phyloP scores from a whole-genome alignment of 64 coral and sea anemone genomes.

The Pocillopora verrucosa region DNA sequence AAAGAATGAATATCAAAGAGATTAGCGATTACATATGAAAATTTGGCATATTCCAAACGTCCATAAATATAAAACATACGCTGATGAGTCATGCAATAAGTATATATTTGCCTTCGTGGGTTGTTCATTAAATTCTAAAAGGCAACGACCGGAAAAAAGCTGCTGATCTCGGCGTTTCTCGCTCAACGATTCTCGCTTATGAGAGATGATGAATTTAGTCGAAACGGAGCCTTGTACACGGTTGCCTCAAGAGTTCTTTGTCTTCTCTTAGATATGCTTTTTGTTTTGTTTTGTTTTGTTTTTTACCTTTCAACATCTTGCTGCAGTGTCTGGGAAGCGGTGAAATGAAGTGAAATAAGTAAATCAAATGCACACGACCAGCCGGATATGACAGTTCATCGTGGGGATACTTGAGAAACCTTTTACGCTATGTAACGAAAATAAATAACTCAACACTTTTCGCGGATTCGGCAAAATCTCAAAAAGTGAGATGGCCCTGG shows the following conservation, averaged over 20 bases:
- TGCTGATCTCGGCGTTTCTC: no score
- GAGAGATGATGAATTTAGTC: no score
- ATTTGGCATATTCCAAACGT: conserved; percentile 7
- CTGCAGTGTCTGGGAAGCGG: no score
- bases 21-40: conserved; percentile 8
- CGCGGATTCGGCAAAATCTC: background rate
- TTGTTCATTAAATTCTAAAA: background rate
- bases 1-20: background rate
- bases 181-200: no score
- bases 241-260: no score
- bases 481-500: background rate
- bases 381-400: background rate
- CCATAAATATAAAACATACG: conserved; percentile 3
- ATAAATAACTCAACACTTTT: background rate
- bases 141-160: background rate
- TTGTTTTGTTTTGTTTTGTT: no score
- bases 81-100: conserved; percentile 11
- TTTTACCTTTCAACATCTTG: no score
- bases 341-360: no score
- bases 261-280: no score
- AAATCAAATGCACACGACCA: no score
- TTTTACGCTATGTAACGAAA: background rate
- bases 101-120: conserved; percentile 1
- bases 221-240: no score
- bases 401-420: background rate